phyloP scores from a whole-genome alignment of 1,140 invertebrate species.

The Panulirus ornatus region DNA sequence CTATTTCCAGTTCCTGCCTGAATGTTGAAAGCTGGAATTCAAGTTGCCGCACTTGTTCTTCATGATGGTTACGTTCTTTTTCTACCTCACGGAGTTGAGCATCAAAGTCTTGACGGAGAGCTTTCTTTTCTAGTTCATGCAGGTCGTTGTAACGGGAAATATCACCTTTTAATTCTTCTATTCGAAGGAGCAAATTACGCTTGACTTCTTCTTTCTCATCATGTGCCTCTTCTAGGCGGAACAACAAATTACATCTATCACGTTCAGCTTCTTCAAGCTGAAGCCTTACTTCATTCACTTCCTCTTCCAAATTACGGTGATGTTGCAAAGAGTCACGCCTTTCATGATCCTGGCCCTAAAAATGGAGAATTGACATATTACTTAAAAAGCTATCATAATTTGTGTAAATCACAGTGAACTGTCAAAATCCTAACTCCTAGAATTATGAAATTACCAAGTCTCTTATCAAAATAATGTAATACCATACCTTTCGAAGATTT shows the following conservation, averaged over 20 bases:
- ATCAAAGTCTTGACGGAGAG: conserved; percentile 60
- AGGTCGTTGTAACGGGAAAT: conserved; percentile 67
- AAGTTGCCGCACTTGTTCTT: conserved; percentile 59
- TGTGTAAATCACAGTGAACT: background rate
- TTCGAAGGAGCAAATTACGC: conserved; percentile 69
- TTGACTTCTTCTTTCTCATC: conserved; percentile 73
- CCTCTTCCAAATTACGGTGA: conserved; percentile 50
- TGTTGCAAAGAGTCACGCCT: conserved; percentile 58
- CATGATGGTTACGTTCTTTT: conserved; percentile 40
- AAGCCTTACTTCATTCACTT: conserved; percentile 49
- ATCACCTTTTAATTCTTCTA: conserved; percentile 76
- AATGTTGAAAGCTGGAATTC: conserved; percentile 63
- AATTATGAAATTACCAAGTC: background rate
- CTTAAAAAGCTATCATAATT: background rate
- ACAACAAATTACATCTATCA: conserved; percentile 59
- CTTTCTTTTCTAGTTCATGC: conserved; percentile 71
- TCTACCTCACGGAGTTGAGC: conserved; percentile 48
- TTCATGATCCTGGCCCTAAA: conserved; percentile 64
- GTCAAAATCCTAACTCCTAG: background rate
- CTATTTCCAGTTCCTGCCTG: conserved; percentile 71
- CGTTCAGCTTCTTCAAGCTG: conserved; percentile 51
- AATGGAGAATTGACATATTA: too few species aligned
- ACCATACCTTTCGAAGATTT: conserved; percentile 68
- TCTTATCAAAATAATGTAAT: background rate
- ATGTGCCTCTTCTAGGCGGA: conserved; percentile 60